Conservation (phyloP, 2,797 vertebrate species). For the Psittacula echo region DNA sequence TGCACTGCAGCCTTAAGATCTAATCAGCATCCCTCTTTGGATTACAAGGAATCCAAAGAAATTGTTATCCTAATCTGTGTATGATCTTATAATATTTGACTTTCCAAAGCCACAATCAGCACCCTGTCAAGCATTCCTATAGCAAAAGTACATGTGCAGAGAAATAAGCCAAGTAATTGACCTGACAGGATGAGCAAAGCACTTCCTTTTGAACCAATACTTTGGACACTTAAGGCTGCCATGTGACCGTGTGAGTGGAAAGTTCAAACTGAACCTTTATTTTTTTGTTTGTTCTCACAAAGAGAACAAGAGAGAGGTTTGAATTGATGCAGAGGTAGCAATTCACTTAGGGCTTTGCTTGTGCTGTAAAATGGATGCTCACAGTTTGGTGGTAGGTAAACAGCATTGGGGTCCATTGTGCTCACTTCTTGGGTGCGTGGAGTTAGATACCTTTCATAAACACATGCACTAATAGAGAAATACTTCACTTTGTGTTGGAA, state of each 20-base stretch:
- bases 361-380: background rate
- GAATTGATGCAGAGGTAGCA: background rate
- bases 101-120: background rate
- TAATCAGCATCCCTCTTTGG: conserved; percentile 25
- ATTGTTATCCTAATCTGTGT: conserved; percentile 38
- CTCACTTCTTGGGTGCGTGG: background rate
- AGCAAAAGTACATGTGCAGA: conserved; percentile 12
- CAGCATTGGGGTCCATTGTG: background rate
- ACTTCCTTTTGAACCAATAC: background rate
- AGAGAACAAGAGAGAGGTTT: background rate
- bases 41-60: conserved; percentile 5
- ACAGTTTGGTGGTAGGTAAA: background rate
- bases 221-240: background rate
- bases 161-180: conserved; percentile 6
- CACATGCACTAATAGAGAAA: background rate
- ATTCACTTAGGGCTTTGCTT: background rate
- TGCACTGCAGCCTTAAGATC: background rate
- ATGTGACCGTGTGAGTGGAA: background rate
- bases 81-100: conserved; percentile 29
- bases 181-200: conserved; percentile 7
- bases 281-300: background rate
- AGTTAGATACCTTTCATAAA: conserved; percentile 13
- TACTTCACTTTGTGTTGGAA: background rate
- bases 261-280: conserved; percentile 12
- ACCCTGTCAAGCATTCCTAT: background rate